Conservation (phyloP, 1,140 invertebrate genomes). For the Drosophila sucinea region DNA sequence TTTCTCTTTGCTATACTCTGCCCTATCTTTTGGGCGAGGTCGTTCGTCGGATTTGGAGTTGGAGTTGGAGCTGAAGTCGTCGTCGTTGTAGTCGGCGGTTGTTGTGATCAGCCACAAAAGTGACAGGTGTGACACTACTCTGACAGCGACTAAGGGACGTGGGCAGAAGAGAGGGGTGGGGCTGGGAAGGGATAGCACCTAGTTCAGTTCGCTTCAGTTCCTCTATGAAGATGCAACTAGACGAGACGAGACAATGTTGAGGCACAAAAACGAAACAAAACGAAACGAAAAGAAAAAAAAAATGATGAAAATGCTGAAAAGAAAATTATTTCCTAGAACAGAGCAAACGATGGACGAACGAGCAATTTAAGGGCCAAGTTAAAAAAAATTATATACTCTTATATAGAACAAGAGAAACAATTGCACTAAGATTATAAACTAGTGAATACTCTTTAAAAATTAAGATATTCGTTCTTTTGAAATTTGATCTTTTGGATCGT, state of each 20-base stretch:
- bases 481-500: too few relatives aligned
- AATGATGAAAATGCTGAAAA: constrained; percentile 25
- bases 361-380: constrained; percentile 44
- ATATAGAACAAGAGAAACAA: constrained; percentile 29
- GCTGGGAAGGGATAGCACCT: constrained; percentile 14
- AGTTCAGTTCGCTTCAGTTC: constrained; percentile 12
- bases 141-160: constrained; percentile 37
- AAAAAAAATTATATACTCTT: background rate
- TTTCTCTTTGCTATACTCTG: background rate
- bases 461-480: too few relatives aligned
- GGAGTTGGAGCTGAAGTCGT: constrained; percentile 29
- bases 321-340: constrained; percentile 76
- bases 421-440: background rate
- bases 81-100: constrained; percentile 54
- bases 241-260: constrained; percentile 62
- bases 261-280: constrained; percentile 42
- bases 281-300: constrained; percentile 41
- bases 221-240: constrained; percentile 72
- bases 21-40: constrained; percentile 42
- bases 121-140: constrained; percentile 76
- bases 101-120: constrained; percentile 79
- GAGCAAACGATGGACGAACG: constrained; percentile 51
- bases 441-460: constrained; percentile 30
- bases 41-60: background rate
- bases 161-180: background rate